Evolutionary conservation across 2,888 invertebrate genomes (phyloP).

Genomic region (Schizaphis graminum): DNA sequence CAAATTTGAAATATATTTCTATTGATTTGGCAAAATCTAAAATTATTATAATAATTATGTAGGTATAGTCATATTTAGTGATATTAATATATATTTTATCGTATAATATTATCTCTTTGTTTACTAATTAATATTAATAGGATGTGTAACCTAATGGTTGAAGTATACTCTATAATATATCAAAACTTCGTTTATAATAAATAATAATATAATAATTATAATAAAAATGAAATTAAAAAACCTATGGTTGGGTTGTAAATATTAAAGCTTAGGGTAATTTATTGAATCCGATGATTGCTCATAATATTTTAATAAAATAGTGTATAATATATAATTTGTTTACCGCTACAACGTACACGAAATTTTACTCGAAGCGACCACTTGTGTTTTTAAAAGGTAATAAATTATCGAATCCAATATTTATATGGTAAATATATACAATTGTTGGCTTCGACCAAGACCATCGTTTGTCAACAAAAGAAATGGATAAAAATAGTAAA

Average conservation of each 20-base stretch:
- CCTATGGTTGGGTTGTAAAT: not conserved
- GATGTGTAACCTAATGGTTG: too few species aligned
- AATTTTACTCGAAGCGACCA: too few species aligned
- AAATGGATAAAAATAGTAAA: too few species aligned
- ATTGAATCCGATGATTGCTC: not conserved
- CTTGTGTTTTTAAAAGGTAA: too few species aligned
- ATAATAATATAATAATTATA: not conserved
- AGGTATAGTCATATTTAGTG: not conserved
- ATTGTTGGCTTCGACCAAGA: too few species aligned
- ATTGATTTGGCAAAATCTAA: not conserved
- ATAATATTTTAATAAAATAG: too few species aligned
- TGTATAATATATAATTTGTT: too few species aligned
- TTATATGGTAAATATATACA: too few species aligned
- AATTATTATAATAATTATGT: not conserved
- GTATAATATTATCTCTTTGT: not conserved
- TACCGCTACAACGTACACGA: too few species aligned
- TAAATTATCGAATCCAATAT: too few species aligned
- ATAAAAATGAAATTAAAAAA: not conserved
- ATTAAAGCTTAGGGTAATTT: not conserved
- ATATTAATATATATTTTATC: not conserved
- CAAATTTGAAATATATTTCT: not conserved
- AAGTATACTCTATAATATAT: not conserved
- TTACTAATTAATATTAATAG: not conserved
- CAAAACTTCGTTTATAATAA: not conserved
- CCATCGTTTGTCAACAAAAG: too few species aligned